Evolutionary conservation across 2,797 vertebrate genomes (phyloP), one percentile per base, ranked within the genome.

Genomic region (Zalophus californianus): DNA sequence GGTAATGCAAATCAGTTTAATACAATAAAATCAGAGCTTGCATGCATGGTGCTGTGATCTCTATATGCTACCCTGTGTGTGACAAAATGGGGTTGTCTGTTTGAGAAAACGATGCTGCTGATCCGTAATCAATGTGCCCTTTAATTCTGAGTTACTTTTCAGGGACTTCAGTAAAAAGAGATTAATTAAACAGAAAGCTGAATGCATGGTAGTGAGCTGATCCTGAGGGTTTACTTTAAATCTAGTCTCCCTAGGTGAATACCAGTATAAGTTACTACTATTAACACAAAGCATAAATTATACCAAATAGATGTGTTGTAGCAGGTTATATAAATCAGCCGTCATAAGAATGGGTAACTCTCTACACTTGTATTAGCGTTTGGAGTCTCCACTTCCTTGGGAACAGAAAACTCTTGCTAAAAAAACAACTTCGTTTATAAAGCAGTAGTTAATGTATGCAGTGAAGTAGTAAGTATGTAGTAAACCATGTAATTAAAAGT

Each of bases 21-120:
- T 62, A 84, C 16, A 85, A 64, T 93, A 84, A 91, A 90, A 85
- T 78, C 52, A 68, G 29, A 50, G 21, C 23, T 88, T 21, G 48
- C 27, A 41, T 20, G 5, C 58, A 41, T 60, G 35, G 2, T 82
- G 29, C 79, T 52, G 7, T 54, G 16, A 72, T 80, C 5, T 70
- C 60, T 41, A 3, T 58, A 56, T 84, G 21, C 73, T 90, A 29
- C 32, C 89, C 32, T 90, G 0, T 73, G 29, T 29, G 15, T 35
- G 48, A 80, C 41, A 80, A 92, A 85, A 58, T 6, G 20, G n/a
- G 21, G 18, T 41, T 14, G 5, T 54, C 64, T 75, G 18, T n/a
- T 56, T 92, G 68, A n/a, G 15, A 95, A 80, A 89, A 94, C 64
- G 44, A 52, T 64, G 21, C 58, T 92, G 50, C 48, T 95, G 68